Evolutionary conservation across 2,113 vertebrate genomes (phyloP).

Genomic region (Plotosus lineatus): DNA sequence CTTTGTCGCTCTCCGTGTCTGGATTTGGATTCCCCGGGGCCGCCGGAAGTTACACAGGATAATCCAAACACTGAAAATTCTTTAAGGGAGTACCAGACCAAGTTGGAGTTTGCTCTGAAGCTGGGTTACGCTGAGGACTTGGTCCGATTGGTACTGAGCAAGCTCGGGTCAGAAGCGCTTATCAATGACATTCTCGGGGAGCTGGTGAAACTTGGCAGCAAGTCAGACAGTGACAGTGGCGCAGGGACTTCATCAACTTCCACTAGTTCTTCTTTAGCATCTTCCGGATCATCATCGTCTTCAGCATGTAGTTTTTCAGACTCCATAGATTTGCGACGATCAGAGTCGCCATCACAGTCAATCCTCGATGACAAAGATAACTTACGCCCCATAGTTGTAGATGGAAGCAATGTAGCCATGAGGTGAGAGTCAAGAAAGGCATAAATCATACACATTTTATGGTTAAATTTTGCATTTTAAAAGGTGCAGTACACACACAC

Average conservation of each 20-base stretch:
- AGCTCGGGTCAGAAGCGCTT: slow-evolving; percentile 91
- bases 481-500: background rate
- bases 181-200: slow-evolving; percentile 97
- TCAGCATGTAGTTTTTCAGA: slow-evolving; percentile 74
- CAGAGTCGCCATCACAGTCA: slow-evolving; percentile 83
- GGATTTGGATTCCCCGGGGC: slow-evolving; percentile 81
- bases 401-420: slow-evolving; percentile 98
- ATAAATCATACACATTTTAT: background rate
- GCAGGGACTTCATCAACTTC: slow-evolving; percentile 72
- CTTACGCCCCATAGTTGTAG: slow-evolving; percentile 89
- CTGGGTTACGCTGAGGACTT: slow-evolving; percentile 95
- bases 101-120: slow-evolving; percentile 96
- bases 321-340: slow-evolving; percentile 79
- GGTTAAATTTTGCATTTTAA: background rate
- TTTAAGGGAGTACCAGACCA: slow-evolving; percentile 87
- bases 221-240: slow-evolving; percentile 80
- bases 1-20: slow-evolving; percentile 86
- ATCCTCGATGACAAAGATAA: slow-evolving; percentile 86
- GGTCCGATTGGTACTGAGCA: slow-evolving; percentile 89
- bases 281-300: slow-evolving; percentile 70
- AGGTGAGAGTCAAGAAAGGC: slow-evolving; percentile 74
- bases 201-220: slow-evolving; percentile 94
- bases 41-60: slow-evolving; percentile 76
- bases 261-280: slow-evolving; percentile 69
- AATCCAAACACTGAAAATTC: slow-evolving; percentile 74